Evolutionary conservation across 2,888 invertebrate genomes (phyloP).

Genomic region (Drosophila paramelanica): DNA sequence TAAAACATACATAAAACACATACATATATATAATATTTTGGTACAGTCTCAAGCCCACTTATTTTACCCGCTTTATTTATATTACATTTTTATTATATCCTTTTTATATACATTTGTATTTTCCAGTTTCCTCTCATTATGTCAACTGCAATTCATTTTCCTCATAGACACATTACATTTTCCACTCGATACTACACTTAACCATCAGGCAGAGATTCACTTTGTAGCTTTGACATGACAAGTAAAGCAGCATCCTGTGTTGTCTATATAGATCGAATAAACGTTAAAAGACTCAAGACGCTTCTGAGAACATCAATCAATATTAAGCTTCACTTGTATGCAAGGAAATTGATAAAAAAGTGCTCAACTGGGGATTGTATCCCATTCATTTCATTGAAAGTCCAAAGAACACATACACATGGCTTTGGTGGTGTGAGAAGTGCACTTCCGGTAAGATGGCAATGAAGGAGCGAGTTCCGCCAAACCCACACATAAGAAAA

Average conservation of each 20-base stretch:
- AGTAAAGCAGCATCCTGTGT: no score
- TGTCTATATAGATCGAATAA: neutral
- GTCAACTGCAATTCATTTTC: no score
- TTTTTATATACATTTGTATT: neutral
- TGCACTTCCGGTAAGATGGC: slow-evolving; percentile 35
- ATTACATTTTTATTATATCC: neutral
- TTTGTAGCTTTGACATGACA: no score
- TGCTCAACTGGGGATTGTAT: no score
- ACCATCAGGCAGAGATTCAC: no score
- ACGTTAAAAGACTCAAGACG: neutral
- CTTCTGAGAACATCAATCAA: neutral
- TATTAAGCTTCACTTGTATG: no score
- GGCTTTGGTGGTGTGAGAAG: slow-evolving; percentile 2
- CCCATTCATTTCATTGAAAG: no score
- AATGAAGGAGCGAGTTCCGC: slow-evolving; percentile 22
- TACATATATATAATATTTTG: no score
- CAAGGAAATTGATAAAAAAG: no score
- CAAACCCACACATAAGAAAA: neutral
- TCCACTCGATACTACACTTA: neutral
- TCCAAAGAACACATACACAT: neutral
- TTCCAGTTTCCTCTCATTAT: neutral
- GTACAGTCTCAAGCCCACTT: no score
- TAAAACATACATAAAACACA: no score
- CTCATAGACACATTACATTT: neutral
- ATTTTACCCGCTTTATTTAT: neutral